These are phyloP conservation scores for Pollenia amentaria DNA, from an alignment of 2,888 invertebrate species.

Conservation along the genomic window DNA sequence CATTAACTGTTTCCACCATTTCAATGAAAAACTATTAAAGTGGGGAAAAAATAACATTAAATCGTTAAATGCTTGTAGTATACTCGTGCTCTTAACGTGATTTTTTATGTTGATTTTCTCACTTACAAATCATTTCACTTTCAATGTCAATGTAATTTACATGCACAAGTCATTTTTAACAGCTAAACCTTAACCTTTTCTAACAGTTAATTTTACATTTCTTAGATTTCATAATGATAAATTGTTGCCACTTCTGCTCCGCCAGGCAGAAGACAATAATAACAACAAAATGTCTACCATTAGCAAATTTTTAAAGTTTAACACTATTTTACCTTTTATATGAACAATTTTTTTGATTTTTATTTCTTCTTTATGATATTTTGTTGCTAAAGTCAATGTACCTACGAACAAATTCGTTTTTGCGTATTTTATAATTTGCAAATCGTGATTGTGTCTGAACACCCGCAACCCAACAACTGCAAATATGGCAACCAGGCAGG, in stretches of 20 bases:
- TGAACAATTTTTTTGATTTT: not conserved
- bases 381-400: slow-evolving; percentile 65
- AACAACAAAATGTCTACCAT: slow-evolving; percentile 5
- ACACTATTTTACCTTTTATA: slow-evolving; percentile 27
- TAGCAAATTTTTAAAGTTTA: slow-evolving; percentile 22
- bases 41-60: not conserved
- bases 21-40: not conserved
- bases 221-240: slow-evolving; percentile 60
- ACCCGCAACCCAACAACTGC: slow-evolving; percentile 65
- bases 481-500: slow-evolving; percentile 36
- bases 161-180: slow-evolving; percentile 47
- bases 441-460: slow-evolving; percentile 74
- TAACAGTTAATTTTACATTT: slow-evolving; percentile 43
- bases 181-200: slow-evolving; percentile 62
- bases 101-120: slow-evolving; percentile 4
- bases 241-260: slow-evolving; percentile 31
- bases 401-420: slow-evolving; percentile 51
- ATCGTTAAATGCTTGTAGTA: not conserved
- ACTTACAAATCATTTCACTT: slow-evolving; percentile 55
- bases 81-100: not conserved
- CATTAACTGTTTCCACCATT: slow-evolving; percentile 2
- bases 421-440: slow-evolving; percentile 75
- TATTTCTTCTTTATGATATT: not conserved
- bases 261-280: slow-evolving; percentile 1
- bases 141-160: slow-evolving; percentile 71